Base-by-base conservation (phyloP, 2,888 invertebrate genomes). In the Criorhina ranunculi region DNA sequence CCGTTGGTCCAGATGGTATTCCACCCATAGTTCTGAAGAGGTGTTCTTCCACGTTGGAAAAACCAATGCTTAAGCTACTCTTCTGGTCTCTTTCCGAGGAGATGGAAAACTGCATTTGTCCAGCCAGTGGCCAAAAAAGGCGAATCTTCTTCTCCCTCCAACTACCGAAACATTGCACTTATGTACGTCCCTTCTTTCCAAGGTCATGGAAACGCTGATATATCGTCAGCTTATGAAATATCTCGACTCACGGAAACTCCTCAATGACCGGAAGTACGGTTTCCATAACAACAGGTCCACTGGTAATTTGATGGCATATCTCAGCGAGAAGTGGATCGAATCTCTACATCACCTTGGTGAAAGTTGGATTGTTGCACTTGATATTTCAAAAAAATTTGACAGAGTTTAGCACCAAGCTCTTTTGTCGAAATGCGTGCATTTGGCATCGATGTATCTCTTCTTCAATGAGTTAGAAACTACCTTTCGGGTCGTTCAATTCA, bases 1-100 rank as follows among this genome's bases (percentile, higher is more conserved):
- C 24, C 24, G 24, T 4, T 24, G 24, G 24, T 24, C 24, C 24
- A 24, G 24, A 24, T 24, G 24, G 42, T 42, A 42, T 42, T n/a
- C 42, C 42, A 24, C n/a, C 42, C n/a, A 42, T n/a, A n/a, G n/a
- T 42, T 42, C 42, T 42, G 42, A n/a, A n/a, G 42, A 42, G 42
- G 42, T 42, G 42, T 11, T 42, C 42, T n/a, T 42, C 42, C n/a
- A 42, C 42, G 42, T n/a, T 24, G 24, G 24, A 1, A 24, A 24
- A 24, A 24, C 24, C 24, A 24, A 1, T 3, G 24, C 24, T 1
- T 42, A n/a, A 42, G 42, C 42, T 42, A 11, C n/a, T 42, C 42
- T 42, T 42, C n/a, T n/a, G 12, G n/a, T 12, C 42, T 42, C 42
- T n/a, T 42, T 24, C 24, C 24, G 24, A 24, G 24, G 1, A 24